Evolutionary conservation across 2,888 invertebrate species (phyloP).

Genomic region (Melipona beecheii): DNA sequence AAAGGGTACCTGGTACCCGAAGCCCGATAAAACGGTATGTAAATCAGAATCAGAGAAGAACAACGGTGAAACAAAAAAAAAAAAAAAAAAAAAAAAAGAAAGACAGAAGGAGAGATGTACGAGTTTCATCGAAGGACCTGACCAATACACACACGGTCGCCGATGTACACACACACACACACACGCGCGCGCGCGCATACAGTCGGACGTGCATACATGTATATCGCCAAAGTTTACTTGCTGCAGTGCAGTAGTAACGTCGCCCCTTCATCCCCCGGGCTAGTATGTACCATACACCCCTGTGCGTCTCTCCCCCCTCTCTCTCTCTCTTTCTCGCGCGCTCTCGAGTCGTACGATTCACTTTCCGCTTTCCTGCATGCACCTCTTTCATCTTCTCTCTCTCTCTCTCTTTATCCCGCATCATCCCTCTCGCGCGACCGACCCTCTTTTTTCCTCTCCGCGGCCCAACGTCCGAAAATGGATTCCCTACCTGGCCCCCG

Average conservation of each 20-base stretch:
- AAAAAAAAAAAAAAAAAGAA: too few species aligned
- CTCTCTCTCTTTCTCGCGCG: constrained; percentile 14
- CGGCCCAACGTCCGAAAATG: constrained; percentile 62
- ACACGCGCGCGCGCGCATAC: constrained; percentile 6
- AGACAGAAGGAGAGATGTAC: background rate
- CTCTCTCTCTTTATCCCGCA: background rate
- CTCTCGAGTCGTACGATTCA: constrained; percentile 13
- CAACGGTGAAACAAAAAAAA: background rate
- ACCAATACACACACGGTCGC: constrained; percentile 2
- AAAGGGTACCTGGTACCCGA: constrained; percentile 24
- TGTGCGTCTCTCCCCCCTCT: constrained; percentile 17
- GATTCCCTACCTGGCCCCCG: constrained; percentile 58
- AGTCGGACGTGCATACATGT: constrained; percentile 37
- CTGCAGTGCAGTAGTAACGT: constrained; percentile 72
- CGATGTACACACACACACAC: constrained; percentile 43
- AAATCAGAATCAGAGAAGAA: constrained; percentile 47
- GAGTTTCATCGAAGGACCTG: constrained; percentile 40
- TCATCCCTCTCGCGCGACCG: background rate
- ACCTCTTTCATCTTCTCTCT: background rate
- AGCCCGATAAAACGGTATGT: constrained; percentile 50
- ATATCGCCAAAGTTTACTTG: constrained; percentile 69
- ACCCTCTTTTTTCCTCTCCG: background rate
- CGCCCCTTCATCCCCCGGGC: constrained; percentile 30
- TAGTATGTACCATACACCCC: background rate
- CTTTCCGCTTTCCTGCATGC: constrained; percentile 17